Base-by-base conservation (phyloP, 2,888 invertebrate species). In the Nomada hirtipes region DNA sequence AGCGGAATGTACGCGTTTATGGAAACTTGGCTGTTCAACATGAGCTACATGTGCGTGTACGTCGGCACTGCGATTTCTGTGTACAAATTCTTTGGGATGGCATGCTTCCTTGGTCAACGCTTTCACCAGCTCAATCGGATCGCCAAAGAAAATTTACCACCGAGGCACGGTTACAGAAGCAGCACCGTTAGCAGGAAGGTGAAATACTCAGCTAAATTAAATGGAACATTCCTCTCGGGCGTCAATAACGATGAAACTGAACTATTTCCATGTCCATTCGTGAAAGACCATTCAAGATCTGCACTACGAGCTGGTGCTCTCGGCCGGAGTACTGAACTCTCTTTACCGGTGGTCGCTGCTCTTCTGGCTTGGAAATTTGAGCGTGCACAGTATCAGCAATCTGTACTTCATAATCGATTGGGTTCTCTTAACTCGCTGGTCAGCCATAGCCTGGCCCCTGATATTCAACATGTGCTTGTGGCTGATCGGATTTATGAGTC, bases 341-440 rank as follows among this genome's bases (percentile, higher is more conserved):
- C 47, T 91, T 3, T 90, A 91, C 57, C 89, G 89, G 2, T 92
- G 89, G 89, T 86, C 91, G 0, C 69, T 93, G 0, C 77, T 93
- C 44, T 60, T 92, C 2, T 93, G 92, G 91, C 80, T 93, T n/a
- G 79, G 78, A 2, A 92, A 91, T 85, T 83, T 93, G 26, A 84
- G 89, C 59, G 26, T 90, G 3, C 93, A 93, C 76, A 81, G 83
- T 52, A 90, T 93, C 13, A 84, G 86, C 77, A 90, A 91, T 83
- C 67, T 90, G 15, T 93, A 91, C 70, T 91, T 90, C 68, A 76
- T 92, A 29, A 84, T 88, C 53, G 74, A 86, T 29, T 90, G 87
- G 82, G 0, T 84, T 3, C 18, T 89, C 13, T 44, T 65, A 61
- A 70, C 78, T 1, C 3, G 75, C 9, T 65, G 53, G 18, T 10